Evolutionary conservation across 1,140 invertebrate species (phyloP), one percentile per base, ranked within the genome.

Genomic region (Charaxes varanes): DNA sequence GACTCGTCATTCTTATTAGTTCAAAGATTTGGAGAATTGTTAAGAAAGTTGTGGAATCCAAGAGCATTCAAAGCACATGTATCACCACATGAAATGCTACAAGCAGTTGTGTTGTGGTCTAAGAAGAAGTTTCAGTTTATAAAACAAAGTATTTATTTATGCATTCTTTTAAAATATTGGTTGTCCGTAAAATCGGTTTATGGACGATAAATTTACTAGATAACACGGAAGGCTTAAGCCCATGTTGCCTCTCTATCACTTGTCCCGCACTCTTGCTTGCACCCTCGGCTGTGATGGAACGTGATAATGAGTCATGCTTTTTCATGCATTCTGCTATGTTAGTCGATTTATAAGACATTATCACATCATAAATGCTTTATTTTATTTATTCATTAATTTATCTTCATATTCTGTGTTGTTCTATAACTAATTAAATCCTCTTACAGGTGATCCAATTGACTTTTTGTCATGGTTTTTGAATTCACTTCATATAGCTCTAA

Each of bases 41-140:
- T 99, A 78, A 83, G 98, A 2, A 99, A 99, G 83, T 85, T 99
- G 51, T 99, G 98, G 98, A 99, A 99, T 85, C 97, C 97, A 0
- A 86, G 96, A 40, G 99, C 99, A 72, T 99, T 99, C 69, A 99
- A 99, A 86, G 95, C 97, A 2, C 98, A 99, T 72, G 98, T 99
- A 1, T 99, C 97, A 33, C 98, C 98, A 0, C 98, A 99, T 82
- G 98, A 99, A 87, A 99, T 99, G 98, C 84, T 99, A 6, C 98
- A 99, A 84, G 96, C 98, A 17, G 97, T 99, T 16, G 98, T 99
- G 1, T 84, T 99, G 4, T 99, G 97, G 92, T 98, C 96, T 61
- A 95, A 97, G 74, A 99, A 99, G 69, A 90, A 91, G 57, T 99
- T 99, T 77, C 97, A 99, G 73, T 98, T 99, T 71, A 99, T 97